These are phyloP conservation scores for Drosophila pachea DNA, from an alignment of 1,140 invertebrate species.

Conservation along the genomic window DNA sequence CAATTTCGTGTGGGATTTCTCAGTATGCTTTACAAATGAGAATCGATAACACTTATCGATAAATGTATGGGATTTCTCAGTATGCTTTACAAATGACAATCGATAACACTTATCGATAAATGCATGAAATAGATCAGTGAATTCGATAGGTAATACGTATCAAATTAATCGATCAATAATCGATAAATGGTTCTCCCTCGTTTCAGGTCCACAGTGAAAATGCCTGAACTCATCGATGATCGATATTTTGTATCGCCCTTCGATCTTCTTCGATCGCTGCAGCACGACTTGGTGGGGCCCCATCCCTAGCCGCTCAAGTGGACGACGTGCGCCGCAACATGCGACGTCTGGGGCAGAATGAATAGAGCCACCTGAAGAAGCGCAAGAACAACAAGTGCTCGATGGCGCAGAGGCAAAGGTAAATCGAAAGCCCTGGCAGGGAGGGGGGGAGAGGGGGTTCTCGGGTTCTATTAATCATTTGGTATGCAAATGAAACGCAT, in stretches of 20 bases:
- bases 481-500: slow-evolving; percentile 47
- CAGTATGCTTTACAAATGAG: too few species aligned
- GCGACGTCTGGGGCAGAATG: not conserved
- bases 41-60: too few species aligned
- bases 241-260: too few species aligned
- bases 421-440: not conserved
- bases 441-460: not conserved
- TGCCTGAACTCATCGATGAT: not conserved
- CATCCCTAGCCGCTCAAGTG: not conserved
- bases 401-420: not conserved
- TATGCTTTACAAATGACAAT: too few species aligned
- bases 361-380: not conserved
- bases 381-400: slow-evolving; percentile 2
- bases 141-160: too few species aligned
- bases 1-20: too few species aligned
- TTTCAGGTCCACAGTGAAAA: not conserved
- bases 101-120: too few species aligned
- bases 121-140: too few species aligned
- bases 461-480: slow-evolving; percentile 31
- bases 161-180: not conserved
- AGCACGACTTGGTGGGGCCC: not conserved
- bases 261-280: not conserved
- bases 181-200: not conserved
- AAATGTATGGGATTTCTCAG: too few species aligned
- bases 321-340: not conserved